Evolutionary conservation across 2,797 vertebrate species (phyloP).

Genomic region (Paguma larvata): DNA sequence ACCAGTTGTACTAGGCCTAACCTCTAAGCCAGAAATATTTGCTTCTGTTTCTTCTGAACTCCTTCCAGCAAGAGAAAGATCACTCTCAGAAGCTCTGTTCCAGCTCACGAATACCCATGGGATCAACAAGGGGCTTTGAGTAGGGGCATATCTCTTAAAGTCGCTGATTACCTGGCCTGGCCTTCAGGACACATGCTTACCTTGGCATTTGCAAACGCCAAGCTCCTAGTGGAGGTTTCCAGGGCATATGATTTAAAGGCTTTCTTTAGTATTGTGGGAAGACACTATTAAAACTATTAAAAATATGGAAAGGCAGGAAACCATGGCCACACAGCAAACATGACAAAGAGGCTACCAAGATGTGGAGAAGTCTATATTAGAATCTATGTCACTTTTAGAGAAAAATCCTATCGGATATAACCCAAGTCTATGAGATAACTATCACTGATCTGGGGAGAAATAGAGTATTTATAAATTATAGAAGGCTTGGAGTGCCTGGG

Average conservation of each 20-base stretch:
- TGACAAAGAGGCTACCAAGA: not conserved
- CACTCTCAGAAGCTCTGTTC: not conserved
- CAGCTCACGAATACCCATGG: not conserved
- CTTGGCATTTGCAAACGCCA: not conserved
- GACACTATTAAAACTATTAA: not conserved
- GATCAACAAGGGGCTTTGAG: not conserved
- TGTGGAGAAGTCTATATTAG: not conserved
- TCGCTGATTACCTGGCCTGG: not conserved
- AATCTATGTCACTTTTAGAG: not conserved
- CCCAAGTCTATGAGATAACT: not conserved
- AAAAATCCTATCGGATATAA: not conserved
- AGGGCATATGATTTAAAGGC: not conserved
- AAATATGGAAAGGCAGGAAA: not conserved
- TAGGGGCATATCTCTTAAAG: no score
- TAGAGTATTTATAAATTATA: not conserved
- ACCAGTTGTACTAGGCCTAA: not conserved
- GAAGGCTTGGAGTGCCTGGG: not conserved
- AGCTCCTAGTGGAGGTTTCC: not conserved
- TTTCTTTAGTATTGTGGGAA: not conserved
- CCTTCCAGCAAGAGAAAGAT: not conserved
- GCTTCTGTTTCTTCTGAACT: constrained; percentile 30
- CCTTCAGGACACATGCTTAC: not conserved
- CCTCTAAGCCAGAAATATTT: constrained; percentile 12
- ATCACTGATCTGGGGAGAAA: not conserved
- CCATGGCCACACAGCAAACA: not conserved